Percentiles rank a stretch among this genome's conserved stretches.
phyloP scores from a whole-genome alignment of 2,797 vertebrate species.

The Syngnathus acus region DNA sequence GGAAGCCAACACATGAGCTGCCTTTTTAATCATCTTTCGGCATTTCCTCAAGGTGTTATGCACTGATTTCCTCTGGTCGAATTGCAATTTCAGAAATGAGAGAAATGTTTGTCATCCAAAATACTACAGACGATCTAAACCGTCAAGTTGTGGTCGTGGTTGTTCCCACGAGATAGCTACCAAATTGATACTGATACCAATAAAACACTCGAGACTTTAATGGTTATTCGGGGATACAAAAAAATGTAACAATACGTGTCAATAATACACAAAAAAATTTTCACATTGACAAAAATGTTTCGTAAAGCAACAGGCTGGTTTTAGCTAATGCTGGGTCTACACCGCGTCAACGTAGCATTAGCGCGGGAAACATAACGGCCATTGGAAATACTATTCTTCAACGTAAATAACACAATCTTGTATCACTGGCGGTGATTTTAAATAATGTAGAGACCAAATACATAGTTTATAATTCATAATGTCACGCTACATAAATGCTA shows the following conservation, averaged over 20 bases:
- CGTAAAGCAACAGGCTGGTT: neutral
- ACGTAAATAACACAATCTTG: neutral
- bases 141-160: neutral
- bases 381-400: neutral
- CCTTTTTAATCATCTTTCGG: conserved; percentile 42
- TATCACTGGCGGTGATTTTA: neutral
- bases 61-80: conserved; percentile 41
- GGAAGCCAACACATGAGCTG: conserved; percentile 46
- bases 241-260: neutral
- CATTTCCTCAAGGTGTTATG: conserved; percentile 48
- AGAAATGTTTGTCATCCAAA: neutral
- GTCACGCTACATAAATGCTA: neutral
- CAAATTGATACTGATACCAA: neutral
- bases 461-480: neutral
- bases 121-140: neutral
- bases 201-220: neutral
- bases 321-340: neutral
- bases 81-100: conserved; percentile 16
- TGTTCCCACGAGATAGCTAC: neutral
- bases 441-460: neutral
- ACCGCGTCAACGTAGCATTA: neutral
- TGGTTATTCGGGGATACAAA: neutral
- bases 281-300: neutral
- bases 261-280: neutral
- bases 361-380: too few relatives aligned